Percentiles rank a stretch among this genome's conserved stretches.
These are phyloP conservation scores for Atractosteus spatula DNA, from an alignment of 2,113 vertebrate species.

Conservation along the genomic window DNA sequence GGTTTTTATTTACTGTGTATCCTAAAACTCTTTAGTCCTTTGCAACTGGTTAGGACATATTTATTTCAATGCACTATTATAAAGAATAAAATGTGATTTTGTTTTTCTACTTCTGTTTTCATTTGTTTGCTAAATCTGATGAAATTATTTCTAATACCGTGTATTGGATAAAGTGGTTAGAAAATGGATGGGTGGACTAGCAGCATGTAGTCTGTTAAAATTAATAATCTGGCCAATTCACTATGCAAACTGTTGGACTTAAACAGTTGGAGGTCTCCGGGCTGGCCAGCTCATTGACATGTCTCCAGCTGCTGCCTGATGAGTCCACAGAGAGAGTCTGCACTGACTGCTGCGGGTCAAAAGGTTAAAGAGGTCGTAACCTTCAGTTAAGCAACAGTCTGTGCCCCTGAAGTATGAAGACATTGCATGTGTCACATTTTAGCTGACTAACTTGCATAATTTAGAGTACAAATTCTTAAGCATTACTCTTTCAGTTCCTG, in stretches of 20 bases:
- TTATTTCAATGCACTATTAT: no score
- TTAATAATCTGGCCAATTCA: no score
- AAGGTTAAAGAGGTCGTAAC: slow-evolving; percentile 9
- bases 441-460: background rate
- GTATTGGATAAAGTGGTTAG: background rate
- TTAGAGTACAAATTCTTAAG: background rate
- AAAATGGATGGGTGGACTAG: background rate
- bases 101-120: background rate
- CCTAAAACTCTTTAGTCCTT: no score
- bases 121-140: background rate
- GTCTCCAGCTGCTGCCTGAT: slow-evolving; percentile 1
- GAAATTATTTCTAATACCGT: background rate
- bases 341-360: background rate
- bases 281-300: background rate
- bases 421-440: slow-evolving; percentile 7
- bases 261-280: no score
- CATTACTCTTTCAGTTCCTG: background rate
- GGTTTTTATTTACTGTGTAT: no score
- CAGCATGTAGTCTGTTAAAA: background rate
- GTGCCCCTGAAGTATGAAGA: background rate
- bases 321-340: background rate
- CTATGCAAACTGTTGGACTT: no score
- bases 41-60: no score
- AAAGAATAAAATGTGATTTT: no score
- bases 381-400: background rate